phyloP scores from a whole-genome alignment of 2,888 invertebrate species.

The Drosophila nigritarsus region DNA sequence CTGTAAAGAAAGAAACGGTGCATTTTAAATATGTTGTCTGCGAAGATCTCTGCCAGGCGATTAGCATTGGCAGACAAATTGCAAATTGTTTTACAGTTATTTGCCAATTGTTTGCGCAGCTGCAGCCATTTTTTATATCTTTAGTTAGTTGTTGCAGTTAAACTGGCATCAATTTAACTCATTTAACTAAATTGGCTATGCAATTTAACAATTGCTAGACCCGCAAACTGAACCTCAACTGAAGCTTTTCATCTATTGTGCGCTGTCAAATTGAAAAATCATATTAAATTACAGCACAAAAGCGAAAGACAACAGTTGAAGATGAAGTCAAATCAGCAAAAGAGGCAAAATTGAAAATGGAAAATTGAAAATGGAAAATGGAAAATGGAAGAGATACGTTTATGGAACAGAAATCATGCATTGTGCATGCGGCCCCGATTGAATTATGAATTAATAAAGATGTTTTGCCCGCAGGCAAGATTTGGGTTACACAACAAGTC shows the following conservation, averaged over 20 bases:
- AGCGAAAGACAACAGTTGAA: slow-evolving; percentile 33
- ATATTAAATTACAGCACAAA: slow-evolving; percentile 76
- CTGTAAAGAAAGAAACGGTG: slow-evolving; percentile 22
- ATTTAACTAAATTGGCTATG: slow-evolving; percentile 65
- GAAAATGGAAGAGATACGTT: not conserved
- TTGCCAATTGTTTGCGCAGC: slow-evolving; percentile 34
- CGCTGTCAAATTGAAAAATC: slow-evolving; percentile 73
- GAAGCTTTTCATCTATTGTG: slow-evolving; percentile 51
- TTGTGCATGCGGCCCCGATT: slow-evolving; percentile 75
- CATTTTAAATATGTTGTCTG: slow-evolving; percentile 31
- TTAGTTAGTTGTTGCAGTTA: slow-evolving; percentile 20
- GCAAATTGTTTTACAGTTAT: slow-evolving; percentile 39
- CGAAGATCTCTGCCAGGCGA: slow-evolving; percentile 49
- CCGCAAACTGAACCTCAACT: not conserved
- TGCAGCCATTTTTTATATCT: slow-evolving; percentile 3
- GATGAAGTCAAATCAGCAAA: slow-evolving; percentile 77
- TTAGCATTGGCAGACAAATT: slow-evolving; percentile 31
- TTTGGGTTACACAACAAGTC: slow-evolving; percentile 80
- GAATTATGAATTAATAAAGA: slow-evolving; percentile 85
- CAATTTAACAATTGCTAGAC: slow-evolving; percentile 59
- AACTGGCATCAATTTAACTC: slow-evolving; percentile 50
- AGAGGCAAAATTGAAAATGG: slow-evolving; percentile 18
- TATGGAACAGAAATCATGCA: slow-evolving; percentile 38
- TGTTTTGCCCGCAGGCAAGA: slow-evolving; percentile 85
- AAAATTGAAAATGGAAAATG: slow-evolving; percentile 3